A percentile compares a stretch with the other conserved stretches of the same genome.
Evolutionary conservation across 1,140 invertebrate species (phyloP).

Genomic region (Eupristina koningsbergeri): DNA sequence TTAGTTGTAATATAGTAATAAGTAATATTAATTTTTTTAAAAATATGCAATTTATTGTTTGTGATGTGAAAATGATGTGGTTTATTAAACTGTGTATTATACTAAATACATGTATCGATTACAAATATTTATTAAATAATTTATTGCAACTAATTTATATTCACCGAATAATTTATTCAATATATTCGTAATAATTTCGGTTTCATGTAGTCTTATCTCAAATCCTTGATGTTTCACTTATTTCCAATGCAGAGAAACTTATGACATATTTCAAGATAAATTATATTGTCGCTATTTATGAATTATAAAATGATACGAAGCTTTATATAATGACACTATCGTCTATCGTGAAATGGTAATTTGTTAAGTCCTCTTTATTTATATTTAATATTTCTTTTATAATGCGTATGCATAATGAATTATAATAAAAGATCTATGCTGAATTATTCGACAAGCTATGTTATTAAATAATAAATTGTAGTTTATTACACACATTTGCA

Average conservation of each 20-base stretch:
- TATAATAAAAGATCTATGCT: background rate
- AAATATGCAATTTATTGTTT: no score
- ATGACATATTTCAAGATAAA: background rate
- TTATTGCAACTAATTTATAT: background rate
- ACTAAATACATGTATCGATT: no score
- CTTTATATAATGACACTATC: background rate
- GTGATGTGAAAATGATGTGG: no score
- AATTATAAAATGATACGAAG: background rate
- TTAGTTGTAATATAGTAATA: no score
- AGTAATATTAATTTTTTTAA: no score
- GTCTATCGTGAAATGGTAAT: background rate
- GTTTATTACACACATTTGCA: background rate
- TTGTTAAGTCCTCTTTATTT: background rate
- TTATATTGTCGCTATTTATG: background rate
- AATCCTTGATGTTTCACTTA: background rate
- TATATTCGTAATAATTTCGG: background rate
- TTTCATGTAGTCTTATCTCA: background rate
- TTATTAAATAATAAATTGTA: background rate
- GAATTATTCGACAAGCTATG: background rate
- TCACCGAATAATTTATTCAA: background rate
- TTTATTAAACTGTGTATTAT: background rate
- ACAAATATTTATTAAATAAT: no score
- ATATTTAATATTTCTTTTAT: background rate
- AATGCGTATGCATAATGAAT: background rate
- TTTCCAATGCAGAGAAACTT: background rate